Percentiles rank a stretch among this genome's conserved stretches.
phyloP scores from a whole-genome alignment of 2,797 vertebrate species.

The Phyllotis vaccarum region DNA sequence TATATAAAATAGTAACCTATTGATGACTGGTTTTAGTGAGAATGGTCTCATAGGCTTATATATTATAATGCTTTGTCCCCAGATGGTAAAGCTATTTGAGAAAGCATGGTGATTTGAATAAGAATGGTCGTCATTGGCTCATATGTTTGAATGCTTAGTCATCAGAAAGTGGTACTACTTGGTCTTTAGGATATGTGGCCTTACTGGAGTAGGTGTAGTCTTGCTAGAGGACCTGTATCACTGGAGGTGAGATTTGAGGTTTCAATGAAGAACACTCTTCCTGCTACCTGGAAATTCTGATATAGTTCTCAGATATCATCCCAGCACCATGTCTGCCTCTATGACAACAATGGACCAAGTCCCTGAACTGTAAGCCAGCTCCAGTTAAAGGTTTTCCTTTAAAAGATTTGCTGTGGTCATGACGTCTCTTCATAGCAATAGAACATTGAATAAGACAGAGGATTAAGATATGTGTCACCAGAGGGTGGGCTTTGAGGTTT shows the following conservation, averaged over 20 bases:
- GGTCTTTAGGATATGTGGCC: too few relatives aligned
- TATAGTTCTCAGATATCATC: background rate
- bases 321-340: background rate
- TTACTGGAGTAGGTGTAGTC: background rate
- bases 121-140: background rate
- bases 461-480: background rate
- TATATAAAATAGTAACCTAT: background rate
- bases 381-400: background rate
- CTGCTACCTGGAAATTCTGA: background rate
- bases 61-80: background rate
- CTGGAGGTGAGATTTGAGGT: background rate
- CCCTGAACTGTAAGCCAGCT: background rate
- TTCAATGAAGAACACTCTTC: background rate
- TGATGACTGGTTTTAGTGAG: background rate
- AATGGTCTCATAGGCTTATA: background rate
- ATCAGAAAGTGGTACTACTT: background rate
- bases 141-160: background rate
- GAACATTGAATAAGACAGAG: background rate
- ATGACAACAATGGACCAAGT: background rate
- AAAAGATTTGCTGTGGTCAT: background rate
- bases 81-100: background rate
- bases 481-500: background rate
- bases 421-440: background rate
- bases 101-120: background rate
- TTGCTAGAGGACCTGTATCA: background rate